These are phyloP conservation scores for Smutsia temminckii DNA, from an alignment of 2,797 vertebrate genomes.

Conservation along the genomic window DNA sequence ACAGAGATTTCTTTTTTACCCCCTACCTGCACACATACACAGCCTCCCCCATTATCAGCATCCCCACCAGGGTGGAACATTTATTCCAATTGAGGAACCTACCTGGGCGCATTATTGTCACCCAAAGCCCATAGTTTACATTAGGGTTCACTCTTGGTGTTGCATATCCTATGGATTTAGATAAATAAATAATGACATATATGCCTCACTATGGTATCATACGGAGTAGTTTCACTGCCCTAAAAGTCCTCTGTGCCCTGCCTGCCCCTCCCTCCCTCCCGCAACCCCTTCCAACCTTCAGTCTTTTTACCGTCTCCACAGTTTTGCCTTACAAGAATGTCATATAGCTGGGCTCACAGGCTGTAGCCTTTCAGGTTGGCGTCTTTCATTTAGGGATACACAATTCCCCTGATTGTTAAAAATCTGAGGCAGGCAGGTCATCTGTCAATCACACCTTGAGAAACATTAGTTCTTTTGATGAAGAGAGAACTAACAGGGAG, in stretches of 20 bases:
- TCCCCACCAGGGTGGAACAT: not conserved
- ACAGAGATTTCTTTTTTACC: not conserved
- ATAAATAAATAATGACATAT: not conserved
- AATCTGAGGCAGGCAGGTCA: not conserved
- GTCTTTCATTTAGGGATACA: not conserved
- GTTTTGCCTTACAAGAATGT: not conserved
- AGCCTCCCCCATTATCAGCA: not conserved
- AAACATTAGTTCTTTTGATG: not conserved
- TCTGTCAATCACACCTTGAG: not conserved
- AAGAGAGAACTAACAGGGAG: not conserved
- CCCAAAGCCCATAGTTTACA: not conserved
- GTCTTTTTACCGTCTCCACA: not conserved
- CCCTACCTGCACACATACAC: not conserved
- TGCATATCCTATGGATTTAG: not conserved
- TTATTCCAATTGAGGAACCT: not conserved
- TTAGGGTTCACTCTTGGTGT: not conserved
- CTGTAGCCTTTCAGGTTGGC: not conserved
- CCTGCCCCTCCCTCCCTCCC: not conserved
- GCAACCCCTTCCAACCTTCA: not conserved
- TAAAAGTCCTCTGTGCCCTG: not conserved
- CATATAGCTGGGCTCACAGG: not conserved
- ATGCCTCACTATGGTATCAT: not conserved
- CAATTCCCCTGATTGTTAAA: not conserved
- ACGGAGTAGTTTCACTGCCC: not conserved
- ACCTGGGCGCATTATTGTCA: not conserved